A percentile compares a stretch with the other conserved stretches of the same genome.
phyloP scores from a whole-genome alignment of 1,140 invertebrate genomes.

The Alviniconcha marisindica region DNA sequence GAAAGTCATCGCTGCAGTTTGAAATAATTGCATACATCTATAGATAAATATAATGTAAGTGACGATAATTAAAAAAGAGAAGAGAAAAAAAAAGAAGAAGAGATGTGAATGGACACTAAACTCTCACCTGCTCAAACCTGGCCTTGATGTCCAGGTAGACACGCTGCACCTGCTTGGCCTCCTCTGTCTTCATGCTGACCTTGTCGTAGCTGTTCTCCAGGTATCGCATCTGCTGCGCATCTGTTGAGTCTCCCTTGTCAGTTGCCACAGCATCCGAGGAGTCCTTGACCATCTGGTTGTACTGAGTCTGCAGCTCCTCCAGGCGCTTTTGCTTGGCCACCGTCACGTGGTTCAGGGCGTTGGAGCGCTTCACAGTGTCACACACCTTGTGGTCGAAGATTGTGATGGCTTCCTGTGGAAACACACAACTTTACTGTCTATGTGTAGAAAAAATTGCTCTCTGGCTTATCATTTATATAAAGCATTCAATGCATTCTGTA shows the following conservation, averaged over 20 bases:
- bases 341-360: constrained; percentile 70
- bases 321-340: constrained; percentile 73
- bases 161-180: constrained; percentile 75
- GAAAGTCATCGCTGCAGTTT: no score
- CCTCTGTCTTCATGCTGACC: constrained; percentile 75
- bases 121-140: constrained; percentile 69
- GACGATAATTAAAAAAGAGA: background rate
- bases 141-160: constrained; percentile 76
- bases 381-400: constrained; percentile 75
- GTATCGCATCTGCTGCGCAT: constrained; percentile 74
- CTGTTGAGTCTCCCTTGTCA: constrained; percentile 74
- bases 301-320: constrained; percentile 71
- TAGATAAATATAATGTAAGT: background rate
- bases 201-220: constrained; percentile 77
- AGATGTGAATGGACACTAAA: background rate
- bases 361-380: constrained; percentile 73
- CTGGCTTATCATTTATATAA: no score
- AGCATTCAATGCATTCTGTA: no score
- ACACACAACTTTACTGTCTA: no score
- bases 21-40: background rate
- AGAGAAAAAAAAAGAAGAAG: no score
- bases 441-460: no score
- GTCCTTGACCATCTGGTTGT: constrained; percentile 75
- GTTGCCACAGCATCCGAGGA: constrained; percentile 70
- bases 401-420: constrained; percentile 73